Conservation (phyloP, 2,888 invertebrate genomes). For the Zhengitettix transpicula region DNA sequence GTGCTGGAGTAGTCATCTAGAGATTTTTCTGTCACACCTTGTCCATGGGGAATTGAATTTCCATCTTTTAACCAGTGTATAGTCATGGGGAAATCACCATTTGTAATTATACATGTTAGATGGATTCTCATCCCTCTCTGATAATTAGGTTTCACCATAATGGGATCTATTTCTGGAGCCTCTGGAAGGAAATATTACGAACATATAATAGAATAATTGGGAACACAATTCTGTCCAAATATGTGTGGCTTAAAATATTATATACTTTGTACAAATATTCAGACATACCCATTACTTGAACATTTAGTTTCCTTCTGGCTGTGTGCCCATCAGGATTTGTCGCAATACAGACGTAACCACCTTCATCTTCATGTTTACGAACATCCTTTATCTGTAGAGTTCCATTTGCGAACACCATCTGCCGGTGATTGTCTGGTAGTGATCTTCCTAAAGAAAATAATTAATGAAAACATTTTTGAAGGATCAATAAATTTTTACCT, state of each 20-base stretch:
- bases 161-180: constrained; percentile 10
- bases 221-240: background rate
- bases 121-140: constrained; percentile 24
- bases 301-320: constrained; percentile 21
- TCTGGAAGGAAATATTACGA: constrained; percentile 4
- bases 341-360: constrained; percentile 25
- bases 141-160: constrained; percentile 14
- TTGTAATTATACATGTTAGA: constrained; percentile 27
- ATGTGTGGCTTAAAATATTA: background rate
- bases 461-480: no score
- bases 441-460: constrained; percentile 1
- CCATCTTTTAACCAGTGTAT: constrained; percentile 29
- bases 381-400: constrained; percentile 24
- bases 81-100: constrained; percentile 28
- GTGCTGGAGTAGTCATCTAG: constrained; percentile 18
- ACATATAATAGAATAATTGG: no score
- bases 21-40: constrained; percentile 15
- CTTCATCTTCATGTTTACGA: constrained; percentile 25
- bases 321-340: constrained; percentile 22
- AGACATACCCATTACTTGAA: constrained; percentile 25
- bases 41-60: constrained; percentile 18
- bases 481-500: no score
- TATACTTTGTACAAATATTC: constrained; percentile 1
- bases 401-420: constrained; percentile 22
- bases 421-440: constrained; percentile 24